Evolutionary conservation across 2,797 vertebrate genomes (phyloP).

Genomic region (Pipistrellus kuhlii): DNA sequence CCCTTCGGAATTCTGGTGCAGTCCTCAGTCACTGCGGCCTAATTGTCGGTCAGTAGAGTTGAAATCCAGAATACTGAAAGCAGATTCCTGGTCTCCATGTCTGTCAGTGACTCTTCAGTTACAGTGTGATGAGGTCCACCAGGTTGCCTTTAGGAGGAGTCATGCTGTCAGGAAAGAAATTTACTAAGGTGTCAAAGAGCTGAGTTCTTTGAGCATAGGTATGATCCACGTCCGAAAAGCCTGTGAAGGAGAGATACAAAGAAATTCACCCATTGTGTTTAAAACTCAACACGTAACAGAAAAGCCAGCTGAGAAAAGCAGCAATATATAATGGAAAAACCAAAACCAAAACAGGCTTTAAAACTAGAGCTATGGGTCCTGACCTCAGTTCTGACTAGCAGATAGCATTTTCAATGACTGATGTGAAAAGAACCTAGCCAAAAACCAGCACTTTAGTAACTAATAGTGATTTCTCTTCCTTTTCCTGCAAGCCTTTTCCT

Average conservation of each 20-base stretch:
- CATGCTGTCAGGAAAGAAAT: conserved; percentile 99
- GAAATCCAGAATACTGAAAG: conserved; percentile 84
- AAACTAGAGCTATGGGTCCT: background rate
- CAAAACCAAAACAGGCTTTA: background rate
- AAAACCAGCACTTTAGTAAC: background rate
- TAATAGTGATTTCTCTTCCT: background rate
- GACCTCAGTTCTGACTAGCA: background rate
- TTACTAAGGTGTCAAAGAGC: conserved; percentile 98
- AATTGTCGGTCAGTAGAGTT: conserved; percentile 80
- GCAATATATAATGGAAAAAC: background rate
- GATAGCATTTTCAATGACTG: background rate
- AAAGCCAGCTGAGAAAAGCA: background rate
- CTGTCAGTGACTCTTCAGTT: conserved; percentile 81
- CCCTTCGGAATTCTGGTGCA: conserved; percentile 81
- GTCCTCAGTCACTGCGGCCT: conserved; percentile 83
- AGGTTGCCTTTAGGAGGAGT: conserved; percentile 99
- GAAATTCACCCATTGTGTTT: conserved; percentile 59
- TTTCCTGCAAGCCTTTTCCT: background rate
- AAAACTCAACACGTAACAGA: conserved; percentile 22
- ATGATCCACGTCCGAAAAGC: conserved; percentile 98
- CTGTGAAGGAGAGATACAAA: conserved; percentile 85
- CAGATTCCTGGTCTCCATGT: conserved; percentile 80
- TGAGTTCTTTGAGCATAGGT: conserved; percentile 98
- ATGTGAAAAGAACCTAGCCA: background rate
- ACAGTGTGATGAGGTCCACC: conserved; percentile 99